A percentile compares a stretch with the other conserved stretches of the same genome.
phyloP scores from a whole-genome alignment of 2,797 vertebrate genomes.

The Etheostoma nigrum region DNA sequence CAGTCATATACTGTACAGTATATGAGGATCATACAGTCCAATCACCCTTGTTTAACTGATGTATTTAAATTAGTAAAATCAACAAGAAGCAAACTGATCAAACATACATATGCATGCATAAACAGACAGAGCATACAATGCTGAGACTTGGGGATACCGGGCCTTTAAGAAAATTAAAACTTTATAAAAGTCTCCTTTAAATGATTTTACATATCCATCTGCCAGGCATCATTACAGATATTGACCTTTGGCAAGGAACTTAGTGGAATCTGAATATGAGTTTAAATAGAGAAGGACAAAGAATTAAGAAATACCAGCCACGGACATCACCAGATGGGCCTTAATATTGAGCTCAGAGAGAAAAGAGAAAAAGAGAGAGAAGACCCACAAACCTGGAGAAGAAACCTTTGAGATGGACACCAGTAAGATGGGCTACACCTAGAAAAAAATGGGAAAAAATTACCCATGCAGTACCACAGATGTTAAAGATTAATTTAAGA shows the following conservation, averaged over 20 bases:
- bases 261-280: not conserved
- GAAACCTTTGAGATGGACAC: not conserved
- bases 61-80: not conserved
- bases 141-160: not conserved
- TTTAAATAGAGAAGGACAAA: not conserved
- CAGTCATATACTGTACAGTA: not conserved
- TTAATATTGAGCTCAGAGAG: not conserved
- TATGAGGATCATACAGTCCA: not conserved
- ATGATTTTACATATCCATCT: not conserved
- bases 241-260: not conserved
- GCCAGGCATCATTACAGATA: too few species aligned
- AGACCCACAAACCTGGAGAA: not conserved
- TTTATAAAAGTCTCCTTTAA: not conserved
- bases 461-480: not conserved
- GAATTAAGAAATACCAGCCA: not conserved
- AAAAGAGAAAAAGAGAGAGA: not conserved
- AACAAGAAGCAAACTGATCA: conserved; percentile 1
- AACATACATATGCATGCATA: not conserved
- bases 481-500: not conserved
- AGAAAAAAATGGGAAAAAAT: not conserved
- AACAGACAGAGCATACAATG: not conserved
- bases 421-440: not conserved
- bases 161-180: conserved; percentile 1
- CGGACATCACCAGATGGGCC: not conserved
- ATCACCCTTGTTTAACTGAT: not conserved